phyloP scores from a whole-genome alignment of 2,888 invertebrate genomes.

The Cactoblastis cactorum region DNA sequence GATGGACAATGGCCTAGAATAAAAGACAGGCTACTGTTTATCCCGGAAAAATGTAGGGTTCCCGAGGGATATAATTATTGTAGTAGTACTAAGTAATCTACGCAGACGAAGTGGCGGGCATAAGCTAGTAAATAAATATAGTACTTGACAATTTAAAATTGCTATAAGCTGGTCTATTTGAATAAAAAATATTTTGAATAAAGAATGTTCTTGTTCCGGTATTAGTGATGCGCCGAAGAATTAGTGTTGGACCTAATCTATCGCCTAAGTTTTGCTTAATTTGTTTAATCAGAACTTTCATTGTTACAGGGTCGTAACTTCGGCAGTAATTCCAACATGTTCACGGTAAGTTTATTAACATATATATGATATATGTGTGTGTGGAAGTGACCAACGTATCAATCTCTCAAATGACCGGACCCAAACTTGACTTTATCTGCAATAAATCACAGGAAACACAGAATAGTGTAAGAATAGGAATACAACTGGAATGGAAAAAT shows the following conservation, averaged over 20 bases:
- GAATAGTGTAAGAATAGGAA: background rate
- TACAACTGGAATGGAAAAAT: too few species aligned
- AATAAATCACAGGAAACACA: background rate
- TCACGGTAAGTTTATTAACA: slow-evolving; percentile 27
- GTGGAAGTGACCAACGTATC: slow-evolving; percentile 1
- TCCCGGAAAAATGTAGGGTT: too few species aligned
- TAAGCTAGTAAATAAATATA: too few species aligned
- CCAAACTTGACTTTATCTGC: background rate
- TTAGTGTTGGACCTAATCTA: background rate
- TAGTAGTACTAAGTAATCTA: too few species aligned
- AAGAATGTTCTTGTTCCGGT: too few species aligned
- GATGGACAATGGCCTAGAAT: too few species aligned
- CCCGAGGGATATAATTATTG: too few species aligned
- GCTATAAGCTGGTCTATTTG: too few species aligned
- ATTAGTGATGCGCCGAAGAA: background rate
- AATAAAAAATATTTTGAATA: too few species aligned
- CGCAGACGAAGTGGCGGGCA: too few species aligned
- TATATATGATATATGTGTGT: background rate
- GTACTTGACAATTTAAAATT: too few species aligned
- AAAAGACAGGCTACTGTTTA: too few species aligned
- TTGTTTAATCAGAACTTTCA: slow-evolving; percentile 16
- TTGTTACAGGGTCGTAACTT: slow-evolving; percentile 29
- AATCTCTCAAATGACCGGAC: slow-evolving; percentile 11
- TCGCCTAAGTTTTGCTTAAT: background rate
- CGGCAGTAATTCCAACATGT: slow-evolving; percentile 24